Evolutionary conservation across 2,113 vertebrate species (phyloP).

Genomic region (Corythaixoides concolor): DNA sequence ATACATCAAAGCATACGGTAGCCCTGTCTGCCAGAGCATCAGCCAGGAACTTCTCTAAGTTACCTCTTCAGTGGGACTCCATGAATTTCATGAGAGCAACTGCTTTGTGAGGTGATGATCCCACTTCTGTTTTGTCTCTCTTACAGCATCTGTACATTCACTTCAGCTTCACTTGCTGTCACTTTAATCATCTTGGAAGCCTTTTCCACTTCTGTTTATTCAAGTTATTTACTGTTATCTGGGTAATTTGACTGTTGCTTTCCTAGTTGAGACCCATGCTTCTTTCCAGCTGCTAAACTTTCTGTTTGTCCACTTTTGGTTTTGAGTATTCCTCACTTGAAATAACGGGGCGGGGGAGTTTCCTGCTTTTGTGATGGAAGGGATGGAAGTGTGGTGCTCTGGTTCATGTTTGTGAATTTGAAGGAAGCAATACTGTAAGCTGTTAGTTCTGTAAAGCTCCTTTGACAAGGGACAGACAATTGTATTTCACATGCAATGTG

Average conservation of each 20-base stretch:
- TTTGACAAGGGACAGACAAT: not conserved
- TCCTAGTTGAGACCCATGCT: not conserved
- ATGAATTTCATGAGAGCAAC: not conserved
- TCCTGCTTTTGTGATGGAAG: not conserved
- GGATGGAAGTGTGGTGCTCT: not conserved
- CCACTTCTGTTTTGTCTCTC: not conserved
- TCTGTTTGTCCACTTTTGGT: not conserved
- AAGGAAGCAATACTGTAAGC: not conserved
- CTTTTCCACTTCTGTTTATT: not conserved
- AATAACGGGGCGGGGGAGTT: not conserved
- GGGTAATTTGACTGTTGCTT: not conserved
- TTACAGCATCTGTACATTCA: not conserved
- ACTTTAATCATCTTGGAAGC: not conserved
- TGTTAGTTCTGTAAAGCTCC: not conserved
- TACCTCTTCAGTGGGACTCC: not conserved
- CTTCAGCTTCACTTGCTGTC: not conserved
- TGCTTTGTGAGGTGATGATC: not conserved
- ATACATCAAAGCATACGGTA: not conserved
- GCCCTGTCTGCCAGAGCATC: not conserved
- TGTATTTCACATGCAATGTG: not conserved
- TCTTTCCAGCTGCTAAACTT: not conserved
- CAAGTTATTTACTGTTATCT: not conserved
- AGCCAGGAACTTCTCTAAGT: not conserved
- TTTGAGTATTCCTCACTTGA: not conserved
- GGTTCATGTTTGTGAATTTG: slow-evolving; percentile 10